Conservation (phyloP, 1,140 invertebrate species). For the Pentalonia nigronervosa region DNA sequence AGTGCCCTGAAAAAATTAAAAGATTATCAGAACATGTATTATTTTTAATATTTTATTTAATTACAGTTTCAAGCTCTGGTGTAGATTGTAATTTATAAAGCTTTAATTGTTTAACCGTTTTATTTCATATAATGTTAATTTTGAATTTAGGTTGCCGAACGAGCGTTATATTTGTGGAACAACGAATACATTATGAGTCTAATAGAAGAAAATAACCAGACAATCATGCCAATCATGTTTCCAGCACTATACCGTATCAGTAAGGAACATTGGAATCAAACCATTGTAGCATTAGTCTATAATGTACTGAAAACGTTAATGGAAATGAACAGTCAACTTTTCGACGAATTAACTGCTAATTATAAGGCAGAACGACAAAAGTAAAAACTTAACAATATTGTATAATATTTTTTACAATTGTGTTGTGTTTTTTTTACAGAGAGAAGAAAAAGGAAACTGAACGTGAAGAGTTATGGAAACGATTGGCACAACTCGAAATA, state of each 20-base stretch:
- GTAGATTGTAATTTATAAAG: not conserved
- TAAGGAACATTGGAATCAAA: slow-evolving; percentile 99
- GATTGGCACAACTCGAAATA: slow-evolving; percentile 83
- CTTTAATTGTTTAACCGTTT: not conserved
- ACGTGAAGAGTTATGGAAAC: slow-evolving; percentile 93
- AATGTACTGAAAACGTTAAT: slow-evolving; percentile 99
- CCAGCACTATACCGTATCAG: slow-evolving; percentile 96
- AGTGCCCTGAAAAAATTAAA: not conserved
- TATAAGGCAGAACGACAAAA: slow-evolving; percentile 98
- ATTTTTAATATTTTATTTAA: not conserved
- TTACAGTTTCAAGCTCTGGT: not conserved
- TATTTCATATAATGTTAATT: not conserved
- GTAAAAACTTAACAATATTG: slow-evolving; percentile 69
- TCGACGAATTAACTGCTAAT: slow-evolving; percentile 97
- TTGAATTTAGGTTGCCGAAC: slow-evolving; percentile 88
- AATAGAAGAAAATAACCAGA: slow-evolving; percentile 91
- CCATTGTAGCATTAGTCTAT: slow-evolving; percentile 98
- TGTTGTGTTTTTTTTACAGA: slow-evolving; percentile 68
- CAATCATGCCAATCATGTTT: slow-evolving; percentile 94
- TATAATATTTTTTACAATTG: not conserved
- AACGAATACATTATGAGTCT: slow-evolving; percentile 96
- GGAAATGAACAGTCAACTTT: slow-evolving; percentile 99
- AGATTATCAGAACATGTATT: not conserved
- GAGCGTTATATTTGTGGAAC: slow-evolving; percentile 93
- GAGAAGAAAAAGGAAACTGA: slow-evolving; percentile 94